A percentile compares a stretch with the other conserved stretches of the same genome.
phyloP scores from a whole-genome alignment of 2,113 vertebrate species.

The Hyaena hyaena region DNA sequence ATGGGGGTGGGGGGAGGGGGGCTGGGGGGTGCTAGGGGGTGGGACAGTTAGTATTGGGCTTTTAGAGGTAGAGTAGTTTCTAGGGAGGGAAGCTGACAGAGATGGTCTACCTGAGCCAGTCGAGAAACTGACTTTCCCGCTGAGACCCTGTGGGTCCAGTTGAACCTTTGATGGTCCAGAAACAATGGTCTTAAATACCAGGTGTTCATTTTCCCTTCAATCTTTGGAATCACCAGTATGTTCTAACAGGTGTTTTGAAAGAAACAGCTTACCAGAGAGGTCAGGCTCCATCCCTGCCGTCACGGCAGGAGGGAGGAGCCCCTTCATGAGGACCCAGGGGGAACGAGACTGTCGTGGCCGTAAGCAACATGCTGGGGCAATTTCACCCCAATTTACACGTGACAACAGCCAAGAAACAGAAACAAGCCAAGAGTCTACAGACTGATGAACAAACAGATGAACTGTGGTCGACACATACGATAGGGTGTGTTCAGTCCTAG shows the following conservation, averaged over 20 bases:
- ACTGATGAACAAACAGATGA: neutral
- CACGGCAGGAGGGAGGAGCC: neutral
- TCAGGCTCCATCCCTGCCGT: neutral
- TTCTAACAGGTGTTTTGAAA: neutral
- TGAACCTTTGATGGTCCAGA: neutral
- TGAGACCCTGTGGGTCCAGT: neutral
- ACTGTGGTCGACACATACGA: neutral
- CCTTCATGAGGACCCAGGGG: too few relatives aligned
- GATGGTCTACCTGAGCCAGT: neutral
- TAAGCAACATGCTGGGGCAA: neutral
- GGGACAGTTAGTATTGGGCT: neutral
- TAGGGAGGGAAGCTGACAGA: neutral
- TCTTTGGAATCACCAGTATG: neutral
- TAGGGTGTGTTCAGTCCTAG: neutral
- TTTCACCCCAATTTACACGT: rapidly evolving
- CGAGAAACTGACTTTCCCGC: neutral
- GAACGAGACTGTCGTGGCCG: too few relatives aligned
- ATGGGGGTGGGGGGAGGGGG: neutral
- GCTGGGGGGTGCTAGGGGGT: rapidly evolving
- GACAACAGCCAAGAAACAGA: neutral
- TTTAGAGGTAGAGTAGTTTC: neutral
- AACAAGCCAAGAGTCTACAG: neutral
- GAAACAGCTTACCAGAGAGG: neutral
- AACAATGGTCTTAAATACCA: neutral
- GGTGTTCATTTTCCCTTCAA: neutral